These are phyloP conservation scores for Rhopalosiphum padi DNA, from an alignment of 1,140 invertebrate species.

Conservation along the genomic window DNA sequence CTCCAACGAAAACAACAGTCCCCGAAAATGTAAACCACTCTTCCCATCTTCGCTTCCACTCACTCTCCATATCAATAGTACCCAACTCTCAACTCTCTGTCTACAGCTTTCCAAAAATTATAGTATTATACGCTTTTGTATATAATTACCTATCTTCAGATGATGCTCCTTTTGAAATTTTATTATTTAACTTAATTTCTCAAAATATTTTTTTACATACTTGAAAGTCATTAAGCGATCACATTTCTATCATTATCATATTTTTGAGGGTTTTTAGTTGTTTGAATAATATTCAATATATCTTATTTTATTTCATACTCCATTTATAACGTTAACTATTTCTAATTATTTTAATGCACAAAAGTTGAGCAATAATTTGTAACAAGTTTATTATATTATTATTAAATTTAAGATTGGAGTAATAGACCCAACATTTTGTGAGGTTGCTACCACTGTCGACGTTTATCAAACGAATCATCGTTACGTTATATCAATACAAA, in stretches of 20 bases:
- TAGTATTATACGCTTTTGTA: not conserved
- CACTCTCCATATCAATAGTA: no score
- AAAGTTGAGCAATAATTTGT: not conserved
- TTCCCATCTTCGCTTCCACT: not conserved
- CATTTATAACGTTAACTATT: not conserved
- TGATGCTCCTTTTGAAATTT: not conserved
- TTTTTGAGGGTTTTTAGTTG: not conserved
- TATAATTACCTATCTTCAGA: not conserved
- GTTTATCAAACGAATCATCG: no score
- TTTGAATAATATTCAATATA: not conserved
- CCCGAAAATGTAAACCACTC: not conserved
- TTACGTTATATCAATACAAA: not conserved
- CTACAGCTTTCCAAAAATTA: not conserved
- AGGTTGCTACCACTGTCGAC: not conserved
- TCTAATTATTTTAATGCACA: no score
- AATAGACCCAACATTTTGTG: not conserved
- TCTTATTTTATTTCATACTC: not conserved
- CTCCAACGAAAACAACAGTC: not conserved
- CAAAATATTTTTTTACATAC: not conserved
- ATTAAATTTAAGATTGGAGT: not conserved
- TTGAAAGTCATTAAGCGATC: not conserved
- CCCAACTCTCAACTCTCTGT: no score
- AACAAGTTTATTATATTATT: no score
- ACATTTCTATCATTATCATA: not conserved
- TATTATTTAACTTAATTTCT: not conserved